phyloP scores from a whole-genome alignment of 1,140 invertebrate species.

The Nylanderia fulva region DNA sequence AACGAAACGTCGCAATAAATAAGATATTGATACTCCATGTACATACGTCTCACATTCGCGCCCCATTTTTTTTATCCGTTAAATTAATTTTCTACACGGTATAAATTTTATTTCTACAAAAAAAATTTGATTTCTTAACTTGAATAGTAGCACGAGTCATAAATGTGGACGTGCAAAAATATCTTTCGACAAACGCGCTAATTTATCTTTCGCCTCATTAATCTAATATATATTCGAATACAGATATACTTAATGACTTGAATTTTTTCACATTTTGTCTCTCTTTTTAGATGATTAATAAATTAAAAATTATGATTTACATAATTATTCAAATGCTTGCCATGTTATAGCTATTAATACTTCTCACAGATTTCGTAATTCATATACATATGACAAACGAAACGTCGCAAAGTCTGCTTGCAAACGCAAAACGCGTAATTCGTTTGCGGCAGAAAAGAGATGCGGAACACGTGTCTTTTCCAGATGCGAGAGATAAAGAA shows the following conservation, averaged over 20 bases:
- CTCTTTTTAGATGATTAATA: background rate
- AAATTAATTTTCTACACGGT: background rate
- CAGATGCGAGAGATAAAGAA: conserved; percentile 15
- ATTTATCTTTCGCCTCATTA: background rate
- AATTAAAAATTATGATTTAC: background rate
- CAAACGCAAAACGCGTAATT: background rate
- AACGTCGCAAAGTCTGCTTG: background rate
- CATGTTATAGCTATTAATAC: background rate
- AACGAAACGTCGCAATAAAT: conserved; percentile 78
- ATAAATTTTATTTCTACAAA: no score
- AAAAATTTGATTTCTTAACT: conserved; percentile 11
- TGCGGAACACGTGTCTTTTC: conserved; percentile 12
- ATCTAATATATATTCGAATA: conserved; percentile 3
- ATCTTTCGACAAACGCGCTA: background rate
- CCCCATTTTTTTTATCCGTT: background rate
- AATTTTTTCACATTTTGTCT: conserved; percentile 1
- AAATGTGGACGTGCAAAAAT: background rate
- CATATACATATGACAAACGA: background rate
- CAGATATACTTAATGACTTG: background rate
- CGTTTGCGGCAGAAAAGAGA: background rate
- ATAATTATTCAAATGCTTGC: background rate
- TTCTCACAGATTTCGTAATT: background rate
- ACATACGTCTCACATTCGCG: background rate
- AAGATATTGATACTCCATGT: conserved; percentile 82
- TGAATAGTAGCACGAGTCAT: background rate